These are phyloP conservation scores for Halcyon senegalensis DNA, from an alignment of 2,113 vertebrate genomes.

Conservation along the genomic window DNA sequence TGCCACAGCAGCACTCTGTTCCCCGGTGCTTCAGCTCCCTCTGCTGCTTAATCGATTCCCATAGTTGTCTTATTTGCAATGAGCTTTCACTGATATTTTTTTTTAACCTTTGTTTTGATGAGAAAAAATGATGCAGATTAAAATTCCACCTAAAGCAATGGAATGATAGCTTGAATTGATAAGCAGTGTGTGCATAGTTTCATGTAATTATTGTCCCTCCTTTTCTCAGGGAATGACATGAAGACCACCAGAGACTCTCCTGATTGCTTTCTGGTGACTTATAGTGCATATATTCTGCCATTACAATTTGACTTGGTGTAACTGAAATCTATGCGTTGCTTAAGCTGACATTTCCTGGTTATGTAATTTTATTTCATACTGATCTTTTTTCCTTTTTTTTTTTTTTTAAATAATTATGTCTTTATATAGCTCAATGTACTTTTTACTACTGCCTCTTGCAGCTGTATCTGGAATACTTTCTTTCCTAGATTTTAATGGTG, in stretches of 20 bases:
- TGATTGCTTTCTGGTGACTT: neutral
- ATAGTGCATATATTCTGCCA: neutral
- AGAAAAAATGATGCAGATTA: constrained; percentile 7
- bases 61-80: neutral
- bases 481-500: neutral
- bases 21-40: constrained; percentile 57
- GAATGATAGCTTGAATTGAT: neutral
- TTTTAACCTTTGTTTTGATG: neutral
- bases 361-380: neutral
- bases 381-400: neutral
- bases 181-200: neutral
- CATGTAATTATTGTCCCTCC: neutral
- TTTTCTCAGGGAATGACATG: neutral
- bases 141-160: constrained; percentile 19
- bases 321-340: neutral
- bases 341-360: neutral
- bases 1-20: neutral
- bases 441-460: neutral
- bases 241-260: neutral
- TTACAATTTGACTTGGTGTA: neutral
- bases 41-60: constrained; percentile 42
- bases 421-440: neutral
- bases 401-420: neutral
- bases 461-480: neutral
- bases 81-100: neutral